These are phyloP conservation scores for Erythrolamprus reginae DNA, from an alignment of 2,113 vertebrate species.

Conservation along the genomic window DNA sequence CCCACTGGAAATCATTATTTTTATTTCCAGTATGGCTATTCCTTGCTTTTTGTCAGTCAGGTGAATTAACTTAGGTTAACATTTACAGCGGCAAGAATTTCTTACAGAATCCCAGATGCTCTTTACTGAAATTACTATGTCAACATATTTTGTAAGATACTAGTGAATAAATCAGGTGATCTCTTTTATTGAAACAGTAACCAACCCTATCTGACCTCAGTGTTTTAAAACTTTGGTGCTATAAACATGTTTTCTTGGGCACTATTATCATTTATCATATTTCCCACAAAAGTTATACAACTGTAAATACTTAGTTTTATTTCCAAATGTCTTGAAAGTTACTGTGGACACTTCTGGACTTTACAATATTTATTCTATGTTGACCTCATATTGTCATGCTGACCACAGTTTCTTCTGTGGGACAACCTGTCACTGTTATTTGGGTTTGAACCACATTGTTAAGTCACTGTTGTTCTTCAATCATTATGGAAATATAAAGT, in stretches of 20 bases:
- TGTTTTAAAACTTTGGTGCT: constrained; percentile 1
- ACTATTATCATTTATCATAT: not conserved
- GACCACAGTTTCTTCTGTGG: constrained; percentile 52
- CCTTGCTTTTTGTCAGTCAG: not conserved
- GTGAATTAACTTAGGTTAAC: not conserved
- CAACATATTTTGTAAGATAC: not conserved
- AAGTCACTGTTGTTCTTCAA: constrained; percentile 46
- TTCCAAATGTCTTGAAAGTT: constrained; percentile 55
- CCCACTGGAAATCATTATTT: not conserved
- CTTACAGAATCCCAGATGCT: not conserved
- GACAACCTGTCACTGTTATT: constrained; percentile 53
- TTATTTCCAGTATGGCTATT: not conserved
- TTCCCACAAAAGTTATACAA: constrained; percentile 43
- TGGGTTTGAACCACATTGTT: constrained; percentile 55
- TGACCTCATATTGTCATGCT: constrained; percentile 48
- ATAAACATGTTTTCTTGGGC: not conserved
- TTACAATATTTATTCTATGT: constrained; percentile 51
- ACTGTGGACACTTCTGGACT: constrained; percentile 29
- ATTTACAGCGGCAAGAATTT: not conserved
- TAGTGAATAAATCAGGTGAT: not conserved
- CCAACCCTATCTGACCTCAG: not conserved
- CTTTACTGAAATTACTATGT: not conserved
- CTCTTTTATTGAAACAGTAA: constrained; percentile 7
- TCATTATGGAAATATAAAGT: constrained; percentile 27
- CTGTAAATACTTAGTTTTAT: constrained; percentile 51